Evolutionary conservation across 2,888 invertebrate species (phyloP), one percentile per base, ranked within the genome.

Genomic region (Morpho achilles): DNA sequence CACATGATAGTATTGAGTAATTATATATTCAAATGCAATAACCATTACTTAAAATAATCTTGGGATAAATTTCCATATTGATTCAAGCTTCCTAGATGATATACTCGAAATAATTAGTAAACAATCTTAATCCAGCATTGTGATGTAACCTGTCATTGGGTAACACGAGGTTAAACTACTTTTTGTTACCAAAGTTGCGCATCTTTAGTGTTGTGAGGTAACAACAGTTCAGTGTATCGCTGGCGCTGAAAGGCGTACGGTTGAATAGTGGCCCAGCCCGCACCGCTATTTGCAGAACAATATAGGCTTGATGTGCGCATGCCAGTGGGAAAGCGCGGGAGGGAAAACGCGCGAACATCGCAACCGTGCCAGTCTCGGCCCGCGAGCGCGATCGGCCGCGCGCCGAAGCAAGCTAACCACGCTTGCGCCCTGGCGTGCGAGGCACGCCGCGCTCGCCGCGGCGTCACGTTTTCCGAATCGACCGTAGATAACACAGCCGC

Each of bases 231-330:
- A 74, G 76, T 76, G 76, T 76, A 68, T 68, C 67, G 74, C 74
- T 72, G 74, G 71, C 74, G 72, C 71, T 69, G 72, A 69, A 72
- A 77, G 73, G 69, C 64, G 72, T 66, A 68, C 77, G 71, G 71
- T 77, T 76, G 84, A 83, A 80, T 76, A 83, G 81, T 75, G 76
- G 78, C 84, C 84, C 79, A 84, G 81, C 86, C 85, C 84, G 82
- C 76, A 72, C 67, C 75, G 84, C 87, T 87, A 87, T 89, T 87
- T 86, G 86, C 84, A 82, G 89, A 87, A 87, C 86, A 88, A 84
- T 85, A 81, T 83, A 87, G 86, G 86, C 80, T 87, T 85, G 84
- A 82, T 83, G 83, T 87, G 89, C 89, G 89, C 89, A 86, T 87
- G 87, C 84, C 82, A 74, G 65, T 63, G 66, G 74, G 69, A 72